A percentile compares a stretch with the other conserved stretches of the same genome.
These are phyloP conservation scores for Oryctes rhinoceros DNA, from an alignment of 1,140 invertebrate species.

Conservation along the genomic window DNA sequence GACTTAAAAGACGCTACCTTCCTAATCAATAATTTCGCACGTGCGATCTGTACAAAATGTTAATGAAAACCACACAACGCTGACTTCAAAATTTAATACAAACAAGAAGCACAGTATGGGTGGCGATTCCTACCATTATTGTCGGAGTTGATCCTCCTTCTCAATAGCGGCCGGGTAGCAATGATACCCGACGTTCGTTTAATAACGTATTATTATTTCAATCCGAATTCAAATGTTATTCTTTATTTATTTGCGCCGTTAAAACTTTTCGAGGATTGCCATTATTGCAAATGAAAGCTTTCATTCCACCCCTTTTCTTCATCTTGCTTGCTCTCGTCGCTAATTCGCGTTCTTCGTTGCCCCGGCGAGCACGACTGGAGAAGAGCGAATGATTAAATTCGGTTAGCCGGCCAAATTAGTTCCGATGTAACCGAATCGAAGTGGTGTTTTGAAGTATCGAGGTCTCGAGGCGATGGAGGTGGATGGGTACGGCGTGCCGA, in stretches of 20 bases:
- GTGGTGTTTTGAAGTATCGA: slow-evolving; percentile 37
- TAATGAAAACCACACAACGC: background rate
- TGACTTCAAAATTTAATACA: slow-evolving; percentile 17
- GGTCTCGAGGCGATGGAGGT: background rate
- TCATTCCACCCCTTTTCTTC: slow-evolving; percentile 14
- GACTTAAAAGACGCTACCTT: too few relatives aligned
- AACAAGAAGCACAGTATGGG: background rate
- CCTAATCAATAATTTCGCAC: background rate
- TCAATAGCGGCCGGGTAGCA: background rate
- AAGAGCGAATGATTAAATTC: slow-evolving; percentile 20
- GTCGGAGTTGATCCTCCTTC: background rate
- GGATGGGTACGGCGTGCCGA: background rate
- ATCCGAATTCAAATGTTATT: slow-evolving; percentile 34
- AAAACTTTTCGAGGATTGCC: slow-evolving; percentile 22
- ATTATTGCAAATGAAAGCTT: slow-evolving; percentile 25
- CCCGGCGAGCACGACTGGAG: background rate
- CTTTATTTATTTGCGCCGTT: slow-evolving; percentile 31
- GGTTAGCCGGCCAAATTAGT: slow-evolving; percentile 35
- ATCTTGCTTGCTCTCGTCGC: background rate
- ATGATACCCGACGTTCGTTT: background rate
- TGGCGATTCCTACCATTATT: background rate
- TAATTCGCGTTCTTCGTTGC: background rate
- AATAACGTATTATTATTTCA: slow-evolving; percentile 31
- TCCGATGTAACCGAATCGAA: slow-evolving; percentile 30
- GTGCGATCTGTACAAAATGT: background rate